A percentile compares a stretch with the other conserved stretches of the same genome.
Evolutionary conservation across 2,113 vertebrate genomes (phyloP).

Genomic region (Periophthalmus modestus): DNA sequence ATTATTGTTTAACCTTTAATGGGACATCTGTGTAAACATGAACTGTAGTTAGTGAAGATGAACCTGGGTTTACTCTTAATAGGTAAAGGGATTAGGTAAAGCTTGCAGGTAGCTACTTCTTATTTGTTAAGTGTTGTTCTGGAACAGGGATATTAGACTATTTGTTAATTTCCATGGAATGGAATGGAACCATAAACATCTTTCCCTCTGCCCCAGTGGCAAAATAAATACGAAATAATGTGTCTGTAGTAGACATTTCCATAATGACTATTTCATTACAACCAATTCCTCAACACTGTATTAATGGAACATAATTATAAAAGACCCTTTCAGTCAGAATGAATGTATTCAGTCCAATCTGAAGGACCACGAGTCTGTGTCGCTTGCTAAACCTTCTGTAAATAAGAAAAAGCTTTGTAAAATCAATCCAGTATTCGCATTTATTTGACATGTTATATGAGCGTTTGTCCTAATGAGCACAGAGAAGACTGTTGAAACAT

Average conservation of each 20-base stretch:
- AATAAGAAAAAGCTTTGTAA: constrained; percentile 22
- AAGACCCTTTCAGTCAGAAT: constrained; percentile 45
- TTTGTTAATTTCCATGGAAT: constrained; percentile 49
- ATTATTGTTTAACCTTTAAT: constrained; percentile 1
- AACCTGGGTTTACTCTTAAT: constrained; percentile 47
- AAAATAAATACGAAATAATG: neutral
- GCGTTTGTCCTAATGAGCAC: constrained; percentile 41
- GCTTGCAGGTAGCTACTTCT: constrained; percentile 62
- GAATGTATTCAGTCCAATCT: constrained; percentile 57
- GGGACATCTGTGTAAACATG: constrained; percentile 18
- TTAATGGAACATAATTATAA: constrained; percentile 38
- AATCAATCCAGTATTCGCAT: constrained; percentile 63
- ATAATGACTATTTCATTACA: neutral
- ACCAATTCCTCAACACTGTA: neutral
- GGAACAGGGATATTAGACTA: constrained; percentile 50
- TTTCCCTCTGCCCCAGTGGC: neutral
- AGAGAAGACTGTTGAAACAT: constrained; percentile 44
- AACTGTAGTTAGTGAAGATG: constrained; percentile 35
- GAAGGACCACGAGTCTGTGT: constrained; percentile 21
- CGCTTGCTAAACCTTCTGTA: constrained; percentile 20
- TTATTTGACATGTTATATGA: constrained; percentile 13
- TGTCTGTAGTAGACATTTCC: neutral
- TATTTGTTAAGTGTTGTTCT: constrained; percentile 48
- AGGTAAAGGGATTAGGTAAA: constrained; percentile 55
- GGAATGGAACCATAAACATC: constrained; percentile 48